Evolutionary conservation across 2,888 invertebrate species (phyloP).

Genomic region (Cheilosia urbana): DNA sequence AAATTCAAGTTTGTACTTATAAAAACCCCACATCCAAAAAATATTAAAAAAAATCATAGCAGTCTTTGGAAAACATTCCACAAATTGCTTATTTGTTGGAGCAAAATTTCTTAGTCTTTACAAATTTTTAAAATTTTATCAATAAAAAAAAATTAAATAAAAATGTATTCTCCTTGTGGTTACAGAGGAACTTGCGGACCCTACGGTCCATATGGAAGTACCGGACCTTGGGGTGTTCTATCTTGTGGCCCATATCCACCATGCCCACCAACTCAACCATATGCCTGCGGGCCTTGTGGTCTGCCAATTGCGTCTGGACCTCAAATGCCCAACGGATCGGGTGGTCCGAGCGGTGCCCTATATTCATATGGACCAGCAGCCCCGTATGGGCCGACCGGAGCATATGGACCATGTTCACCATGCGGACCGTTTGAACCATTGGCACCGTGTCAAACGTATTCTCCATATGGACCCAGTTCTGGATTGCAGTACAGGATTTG

Average conservation of each 20-base stretch:
- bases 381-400: conserved; percentile 33
- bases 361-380: conserved; percentile 37
- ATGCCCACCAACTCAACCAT: conserved; percentile 41
- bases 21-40: no score
- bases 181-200: conserved; percentile 44
- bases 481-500: conserved; percentile 12
- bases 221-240: conserved; percentile 42
- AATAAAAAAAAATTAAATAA: background rate
- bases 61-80: no score
- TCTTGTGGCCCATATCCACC: conserved; percentile 60
- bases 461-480: conserved; percentile 28
- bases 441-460: conserved; percentile 42
- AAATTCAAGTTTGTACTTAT: no score
- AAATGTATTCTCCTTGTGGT: conserved; percentile 33
- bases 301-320: conserved; percentile 57
- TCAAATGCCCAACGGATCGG: conserved; percentile 63
- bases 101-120: background rate
- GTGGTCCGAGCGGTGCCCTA: conserved; percentile 38
- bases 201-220: conserved; percentile 34
- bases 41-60: no score
- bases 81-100: no score
- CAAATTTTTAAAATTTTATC: background rate
- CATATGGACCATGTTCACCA: conserved; percentile 30
- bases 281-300: conserved; percentile 44
- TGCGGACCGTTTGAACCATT: conserved; percentile 37